phyloP scores from a whole-genome alignment of 1,140 invertebrate genomes.

The Chlorops oryzae region DNA sequence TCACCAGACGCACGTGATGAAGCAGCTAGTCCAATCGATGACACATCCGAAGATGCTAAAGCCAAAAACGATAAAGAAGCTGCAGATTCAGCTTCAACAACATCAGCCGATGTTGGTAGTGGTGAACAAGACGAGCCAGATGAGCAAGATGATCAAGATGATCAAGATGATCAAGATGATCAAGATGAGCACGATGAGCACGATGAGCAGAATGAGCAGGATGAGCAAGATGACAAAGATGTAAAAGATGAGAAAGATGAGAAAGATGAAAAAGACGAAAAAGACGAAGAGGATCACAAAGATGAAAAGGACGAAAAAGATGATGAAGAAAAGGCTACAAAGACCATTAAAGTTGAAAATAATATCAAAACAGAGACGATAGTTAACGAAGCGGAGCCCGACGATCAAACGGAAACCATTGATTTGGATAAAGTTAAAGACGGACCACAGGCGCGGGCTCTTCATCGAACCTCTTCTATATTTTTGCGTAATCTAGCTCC shows the following conservation, averaged over 20 bases:
- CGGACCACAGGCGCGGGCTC: conserved; percentile 57
- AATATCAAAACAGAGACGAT: conserved; percentile 4
- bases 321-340: conserved; percentile 6
- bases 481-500: conserved; percentile 94
- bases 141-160: conserved; percentile 6
- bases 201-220: conserved; percentile 2
- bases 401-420: conserved; percentile 33
- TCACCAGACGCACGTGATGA: too few species aligned
- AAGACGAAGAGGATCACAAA: conserved; percentile 22
- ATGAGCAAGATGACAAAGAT: conserved; percentile 8
- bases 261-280: conserved; percentile 16
- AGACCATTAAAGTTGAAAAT: neutral
- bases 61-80: too few species aligned
- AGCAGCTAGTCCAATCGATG: too few species aligned
- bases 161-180: conserved; percentile 11
- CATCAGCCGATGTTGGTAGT: conserved; percentile 6
- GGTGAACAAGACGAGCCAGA: conserved; percentile 14
- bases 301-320: conserved; percentile 36
- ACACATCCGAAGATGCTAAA: too few species aligned
- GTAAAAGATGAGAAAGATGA: neutral
- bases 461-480: conserved; percentile 94
- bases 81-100: neutral
- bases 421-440: conserved; percentile 51
- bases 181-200: neutral
- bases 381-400: conserved; percentile 6